A percentile compares a stretch with the other conserved stretches of the same genome.
These are phyloP conservation scores for Umimayanthus chanpuru DNA, from an alignment of 92 coral and sea anemone species.

Conservation along the genomic window DNA sequence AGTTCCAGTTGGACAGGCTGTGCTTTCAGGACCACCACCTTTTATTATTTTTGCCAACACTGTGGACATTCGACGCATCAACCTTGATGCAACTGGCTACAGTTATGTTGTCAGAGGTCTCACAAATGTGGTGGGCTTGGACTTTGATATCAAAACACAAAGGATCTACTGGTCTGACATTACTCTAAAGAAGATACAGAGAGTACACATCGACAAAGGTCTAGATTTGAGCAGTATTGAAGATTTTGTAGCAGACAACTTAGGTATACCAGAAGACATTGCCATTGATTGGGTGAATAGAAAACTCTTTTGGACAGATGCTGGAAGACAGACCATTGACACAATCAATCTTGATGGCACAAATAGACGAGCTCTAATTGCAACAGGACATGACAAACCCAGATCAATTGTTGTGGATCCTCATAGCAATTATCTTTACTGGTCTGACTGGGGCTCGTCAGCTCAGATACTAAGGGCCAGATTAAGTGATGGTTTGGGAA, in stretches of 20 bases:
- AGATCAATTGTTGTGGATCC: conserved; percentile 74
- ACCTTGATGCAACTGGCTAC: conserved; percentile 72
- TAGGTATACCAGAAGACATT: conserved; percentile 74
- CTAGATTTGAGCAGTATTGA: conserved; percentile 53
- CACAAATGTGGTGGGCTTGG: conserved; percentile 72
- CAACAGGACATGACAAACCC: conserved; percentile 67
- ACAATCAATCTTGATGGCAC: conserved; percentile 68
- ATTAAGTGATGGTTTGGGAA: conserved; percentile 66
- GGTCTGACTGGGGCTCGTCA: conserved; percentile 78
- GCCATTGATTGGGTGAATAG: conserved; percentile 72
- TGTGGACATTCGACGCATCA: conserved; percentile 75
- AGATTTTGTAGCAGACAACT: conserved; percentile 57
- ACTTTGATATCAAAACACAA: conserved; percentile 69
- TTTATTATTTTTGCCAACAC: conserved; percentile 75
- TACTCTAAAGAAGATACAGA: conserved; percentile 62
- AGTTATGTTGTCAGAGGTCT: conserved; percentile 69
- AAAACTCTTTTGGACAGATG: conserved; percentile 76
- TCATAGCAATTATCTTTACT: conserved; percentile 49
- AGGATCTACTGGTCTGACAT: conserved; percentile 75
- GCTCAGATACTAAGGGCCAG: conserved; percentile 68
- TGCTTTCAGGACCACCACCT: conserved; percentile 43
- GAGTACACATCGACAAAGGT: conserved; percentile 63
- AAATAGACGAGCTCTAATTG: conserved; percentile 59
- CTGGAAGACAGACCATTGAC: conserved; percentile 61
- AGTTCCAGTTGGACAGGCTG: conserved; percentile 36